phyloP scores from a whole-genome alignment of 2,113 vertebrate genomes.

The Ictalurus furcatus region DNA sequence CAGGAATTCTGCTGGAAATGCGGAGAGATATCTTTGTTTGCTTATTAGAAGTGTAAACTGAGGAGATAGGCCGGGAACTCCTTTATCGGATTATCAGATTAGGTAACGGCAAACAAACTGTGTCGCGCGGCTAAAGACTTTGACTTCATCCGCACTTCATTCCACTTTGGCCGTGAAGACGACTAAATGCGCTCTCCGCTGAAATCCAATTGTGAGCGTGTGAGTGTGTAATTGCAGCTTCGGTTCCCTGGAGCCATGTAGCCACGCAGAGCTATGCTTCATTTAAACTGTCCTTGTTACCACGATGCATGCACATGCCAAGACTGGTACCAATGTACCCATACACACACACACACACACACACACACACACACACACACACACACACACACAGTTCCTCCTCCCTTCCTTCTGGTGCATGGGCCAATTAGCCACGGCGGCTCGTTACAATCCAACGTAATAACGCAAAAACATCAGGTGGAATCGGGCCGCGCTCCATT shows the following conservation, averaged over 20 bases:
- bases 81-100: conserved; percentile 74
- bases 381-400: conserved; percentile 52
- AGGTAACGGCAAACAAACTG: conserved; percentile 81
- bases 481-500: conserved; percentile 91
- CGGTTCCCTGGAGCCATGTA: conserved; percentile 89
- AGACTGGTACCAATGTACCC: background rate
- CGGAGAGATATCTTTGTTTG: conserved; percentile 56
- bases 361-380: background rate
- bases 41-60: conserved; percentile 60
- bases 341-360: background rate
- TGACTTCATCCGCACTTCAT: conserved; percentile 92
- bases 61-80: conserved; percentile 72
- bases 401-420: conserved; percentile 81
- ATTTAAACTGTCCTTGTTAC: conserved; percentile 80
- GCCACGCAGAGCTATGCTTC: conserved; percentile 85
- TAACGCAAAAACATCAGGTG: conserved; percentile 98
- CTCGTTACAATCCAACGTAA: conserved; percentile 98
- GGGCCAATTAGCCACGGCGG: conserved; percentile 92
- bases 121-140: conserved; percentile 77
- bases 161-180: conserved; percentile 78
- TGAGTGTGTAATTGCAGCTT: conserved; percentile 92
- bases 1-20: background rate
- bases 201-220: conserved; percentile 90
- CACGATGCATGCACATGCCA: conserved; percentile 38
- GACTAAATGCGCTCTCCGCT: conserved; percentile 80